Conservation (phyloP, 2,888 invertebrate species). For the Lasioglossum malachurum region DNA sequence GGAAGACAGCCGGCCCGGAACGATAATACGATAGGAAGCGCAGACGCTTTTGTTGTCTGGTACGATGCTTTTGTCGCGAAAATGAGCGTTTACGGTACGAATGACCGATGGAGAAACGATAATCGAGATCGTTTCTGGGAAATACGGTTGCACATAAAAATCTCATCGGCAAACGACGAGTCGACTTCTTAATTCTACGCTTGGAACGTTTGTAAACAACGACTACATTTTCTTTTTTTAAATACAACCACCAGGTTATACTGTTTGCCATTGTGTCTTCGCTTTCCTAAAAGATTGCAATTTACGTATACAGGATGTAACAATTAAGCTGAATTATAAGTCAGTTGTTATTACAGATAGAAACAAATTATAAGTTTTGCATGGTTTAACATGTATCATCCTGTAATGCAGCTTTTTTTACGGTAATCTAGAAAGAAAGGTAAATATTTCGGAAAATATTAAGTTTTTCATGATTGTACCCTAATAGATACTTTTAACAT, state of each 20-base stretch:
- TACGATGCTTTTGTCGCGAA: conserved; percentile 16
- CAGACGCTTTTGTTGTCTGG: conserved; percentile 30
- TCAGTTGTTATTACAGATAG: not conserved
- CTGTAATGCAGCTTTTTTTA: too few relatives aligned
- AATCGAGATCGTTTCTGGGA: conserved; percentile 23
- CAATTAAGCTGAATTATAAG: too few relatives aligned
- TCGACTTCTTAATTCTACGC: conserved; percentile 19
- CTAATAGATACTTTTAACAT: too few relatives aligned
- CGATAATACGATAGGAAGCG: conserved; percentile 31
- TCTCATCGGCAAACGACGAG: conserved; percentile 6
- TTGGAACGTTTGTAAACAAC: conserved; percentile 21
- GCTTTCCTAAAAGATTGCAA: too few relatives aligned
- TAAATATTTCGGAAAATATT: too few relatives aligned
- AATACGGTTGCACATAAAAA: not conserved
- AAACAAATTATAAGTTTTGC: not conserved
- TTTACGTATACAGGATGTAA: too few relatives aligned
- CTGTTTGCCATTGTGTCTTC: not conserved
- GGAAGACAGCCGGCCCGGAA: conserved; percentile 9
- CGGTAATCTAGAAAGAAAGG: too few relatives aligned
- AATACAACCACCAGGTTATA: not conserved
- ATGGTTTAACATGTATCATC: not conserved
- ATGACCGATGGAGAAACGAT: conserved; percentile 37
- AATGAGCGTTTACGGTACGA: conserved; percentile 23
- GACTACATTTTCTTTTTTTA: not conserved
- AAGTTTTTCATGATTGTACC: too few relatives aligned